phyloP scores from a whole-genome alignment of 2,113 vertebrate species.

The Aythya baeri region DNA sequence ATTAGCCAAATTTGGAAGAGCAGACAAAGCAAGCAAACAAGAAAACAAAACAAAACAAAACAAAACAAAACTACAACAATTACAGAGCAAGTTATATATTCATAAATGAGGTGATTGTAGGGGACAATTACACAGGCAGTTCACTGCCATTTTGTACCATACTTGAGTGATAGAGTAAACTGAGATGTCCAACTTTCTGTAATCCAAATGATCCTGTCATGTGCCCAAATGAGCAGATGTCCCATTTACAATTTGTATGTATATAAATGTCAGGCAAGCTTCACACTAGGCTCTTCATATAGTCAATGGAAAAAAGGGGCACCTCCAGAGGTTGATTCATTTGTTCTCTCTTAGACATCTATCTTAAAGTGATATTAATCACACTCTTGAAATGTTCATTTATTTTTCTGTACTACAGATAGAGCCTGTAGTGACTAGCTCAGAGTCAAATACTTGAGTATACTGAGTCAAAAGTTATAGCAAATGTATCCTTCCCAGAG shows the following conservation, averaged over 20 bases:
- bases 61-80: neutral
- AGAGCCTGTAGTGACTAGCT: neutral
- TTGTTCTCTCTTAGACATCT: neutral
- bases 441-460: neutral
- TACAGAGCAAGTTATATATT: neutral
- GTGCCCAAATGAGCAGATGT: neutral
- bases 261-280: neutral
- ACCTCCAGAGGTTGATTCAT: neutral
- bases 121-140: neutral
- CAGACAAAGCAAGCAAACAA: neutral
- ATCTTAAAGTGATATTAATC: neutral
- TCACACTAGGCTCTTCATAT: neutral
- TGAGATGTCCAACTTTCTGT: neutral
- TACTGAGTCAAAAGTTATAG: too few relatives aligned
- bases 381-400: neutral
- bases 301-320: neutral
- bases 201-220: neutral
- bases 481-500: neutral
- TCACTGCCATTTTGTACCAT: neutral
- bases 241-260: neutral
- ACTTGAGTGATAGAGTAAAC: neutral
- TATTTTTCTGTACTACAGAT: neutral
- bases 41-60: neutral
- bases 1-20: neutral
- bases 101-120: neutral